Evolutionary conservation across 2,888 invertebrate species (phyloP).

Genomic region (Rhamphomyia laevipes): DNA sequence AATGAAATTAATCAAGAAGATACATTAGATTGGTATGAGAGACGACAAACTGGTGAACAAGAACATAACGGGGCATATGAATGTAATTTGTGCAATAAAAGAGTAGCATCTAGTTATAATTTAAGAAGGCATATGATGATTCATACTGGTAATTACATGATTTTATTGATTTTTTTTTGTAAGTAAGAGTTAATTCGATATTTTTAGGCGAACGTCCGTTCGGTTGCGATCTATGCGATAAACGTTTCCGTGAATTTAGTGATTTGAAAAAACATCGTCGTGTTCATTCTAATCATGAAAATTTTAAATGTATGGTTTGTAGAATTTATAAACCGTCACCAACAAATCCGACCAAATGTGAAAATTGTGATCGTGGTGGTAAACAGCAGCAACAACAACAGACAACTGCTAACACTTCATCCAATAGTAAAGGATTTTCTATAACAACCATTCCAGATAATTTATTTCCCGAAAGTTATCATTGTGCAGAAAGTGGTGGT

Average conservation of each 20-base stretch:
- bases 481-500: neutral
- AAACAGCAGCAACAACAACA: neutral
- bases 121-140: conserved; percentile 37
- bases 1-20: neutral
- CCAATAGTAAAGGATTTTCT: neutral
- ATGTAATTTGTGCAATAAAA: conserved; percentile 9
- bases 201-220: conserved; percentile 33
- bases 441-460: neutral
- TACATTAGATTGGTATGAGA: neutral
- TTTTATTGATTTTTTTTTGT: neutral
- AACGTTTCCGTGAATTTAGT: conserved; percentile 35
- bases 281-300: conserved; percentile 26
- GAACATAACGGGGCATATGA: conserved; percentile 1
- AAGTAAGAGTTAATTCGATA: neutral
- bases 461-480: no score
- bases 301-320: conserved; percentile 34
- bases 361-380: conserved; percentile 22
- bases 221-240: conserved; percentile 33
- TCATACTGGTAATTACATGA: conserved; percentile 27
- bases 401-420: neutral
- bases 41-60: neutral
- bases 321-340: conserved; percentile 24
- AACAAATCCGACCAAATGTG: conserved; percentile 32
- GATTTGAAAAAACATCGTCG: conserved; percentile 36
- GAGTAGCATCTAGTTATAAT: conserved; percentile 24